Evolutionary conservation across 2,113 vertebrate genomes (phyloP).

Genomic region (Micromys minutus): DNA sequence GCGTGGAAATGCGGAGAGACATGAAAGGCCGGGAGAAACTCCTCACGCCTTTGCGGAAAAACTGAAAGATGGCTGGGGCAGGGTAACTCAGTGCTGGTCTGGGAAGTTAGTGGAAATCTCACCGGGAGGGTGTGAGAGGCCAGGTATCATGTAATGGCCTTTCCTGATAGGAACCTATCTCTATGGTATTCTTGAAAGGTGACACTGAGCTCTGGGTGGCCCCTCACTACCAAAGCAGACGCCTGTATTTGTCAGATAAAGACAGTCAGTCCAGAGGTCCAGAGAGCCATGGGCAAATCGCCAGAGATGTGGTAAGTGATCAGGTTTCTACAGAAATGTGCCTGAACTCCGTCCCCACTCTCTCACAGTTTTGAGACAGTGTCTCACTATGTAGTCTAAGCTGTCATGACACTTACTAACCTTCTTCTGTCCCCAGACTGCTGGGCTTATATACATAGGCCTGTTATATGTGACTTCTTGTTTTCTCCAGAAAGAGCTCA

Average conservation of each 20-base stretch:
- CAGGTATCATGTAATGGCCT: too few relatives aligned
- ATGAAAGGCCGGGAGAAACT: background rate
- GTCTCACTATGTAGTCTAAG: background rate
- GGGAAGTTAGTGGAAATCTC: background rate
- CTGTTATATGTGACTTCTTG: background rate
- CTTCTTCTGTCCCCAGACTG: background rate
- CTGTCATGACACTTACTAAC: background rate
- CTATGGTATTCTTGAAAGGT: slow-evolving; percentile 46
- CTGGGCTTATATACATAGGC: background rate
- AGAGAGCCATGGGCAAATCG: background rate
- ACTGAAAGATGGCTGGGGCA: slow-evolving; percentile 14
- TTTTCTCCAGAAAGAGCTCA: background rate
- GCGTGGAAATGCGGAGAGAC: background rate
- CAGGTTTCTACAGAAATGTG: background rate
- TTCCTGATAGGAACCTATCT: background rate
- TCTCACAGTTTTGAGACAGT: background rate
- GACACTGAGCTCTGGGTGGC: slow-evolving; percentile 33
- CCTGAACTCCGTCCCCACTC: too few relatives aligned
- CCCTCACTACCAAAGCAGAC: background rate
- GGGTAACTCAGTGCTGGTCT: slow-evolving; percentile 47
- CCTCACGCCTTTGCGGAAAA: background rate
- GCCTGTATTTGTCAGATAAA: slow-evolving; percentile 47
- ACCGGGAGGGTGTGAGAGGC: background rate
- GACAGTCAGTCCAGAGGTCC: background rate
- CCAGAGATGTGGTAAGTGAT: slow-evolving; percentile 68